These are phyloP conservation scores for Spisula solida DNA, from an alignment of 2,888 invertebrate species.

Conservation along the genomic window DNA sequence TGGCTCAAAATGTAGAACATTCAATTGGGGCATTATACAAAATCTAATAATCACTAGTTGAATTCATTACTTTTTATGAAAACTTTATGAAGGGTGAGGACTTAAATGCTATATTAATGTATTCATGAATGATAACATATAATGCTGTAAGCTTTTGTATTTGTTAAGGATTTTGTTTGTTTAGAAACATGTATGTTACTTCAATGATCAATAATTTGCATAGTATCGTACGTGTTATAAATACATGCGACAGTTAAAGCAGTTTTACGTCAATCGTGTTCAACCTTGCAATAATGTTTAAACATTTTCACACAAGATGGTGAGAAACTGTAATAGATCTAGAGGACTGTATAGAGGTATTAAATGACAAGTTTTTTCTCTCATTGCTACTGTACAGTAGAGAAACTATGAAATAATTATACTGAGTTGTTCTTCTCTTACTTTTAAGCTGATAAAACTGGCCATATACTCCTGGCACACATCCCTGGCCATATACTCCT, in stretches of 20 bases:
- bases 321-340: conserved; percentile 6
- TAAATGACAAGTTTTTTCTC: not conserved
- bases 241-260: not conserved
- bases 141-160: not conserved
- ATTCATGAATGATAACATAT: not conserved
- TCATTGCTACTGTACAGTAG: not conserved
- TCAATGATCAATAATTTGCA: not conserved
- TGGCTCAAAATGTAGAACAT: no score
- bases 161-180: not conserved
- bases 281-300: not conserved
- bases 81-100: not conserved
- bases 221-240: not conserved
- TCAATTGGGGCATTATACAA: no score
- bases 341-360: not conserved
- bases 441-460: no score
- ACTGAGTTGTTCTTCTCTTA: no score
- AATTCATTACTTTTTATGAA: not conserved
- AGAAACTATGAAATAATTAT: not conserved
- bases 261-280: not conserved
- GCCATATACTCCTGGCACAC: no score
- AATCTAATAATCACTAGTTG: not conserved
- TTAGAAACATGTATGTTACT: not conserved
- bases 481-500: no score
- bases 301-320: conserved; percentile 3
- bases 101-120: not conserved